Conservation (phyloP, 2,113 vertebrate genomes). For the Charadrius vociferus region DNA sequence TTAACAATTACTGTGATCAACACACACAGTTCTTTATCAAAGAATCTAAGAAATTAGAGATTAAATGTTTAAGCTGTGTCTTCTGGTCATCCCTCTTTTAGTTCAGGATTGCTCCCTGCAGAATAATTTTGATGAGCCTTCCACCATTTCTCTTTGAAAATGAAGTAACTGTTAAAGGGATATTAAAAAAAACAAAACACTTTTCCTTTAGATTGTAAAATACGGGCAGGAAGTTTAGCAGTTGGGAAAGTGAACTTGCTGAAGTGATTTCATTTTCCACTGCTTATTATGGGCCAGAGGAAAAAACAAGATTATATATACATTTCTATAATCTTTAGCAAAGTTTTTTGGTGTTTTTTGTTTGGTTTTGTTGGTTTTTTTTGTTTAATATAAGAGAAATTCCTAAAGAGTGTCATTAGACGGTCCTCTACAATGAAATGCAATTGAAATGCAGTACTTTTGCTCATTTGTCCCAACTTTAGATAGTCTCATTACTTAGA, state of each 20-base stretch:
- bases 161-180: background rate
- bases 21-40: background rate
- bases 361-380: background rate
- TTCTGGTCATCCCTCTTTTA: background rate
- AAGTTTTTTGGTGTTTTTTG: background rate
- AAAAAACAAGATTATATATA: background rate
- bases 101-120: background rate
- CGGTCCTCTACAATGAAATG: background rate
- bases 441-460: background rate
- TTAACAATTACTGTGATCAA: background rate
- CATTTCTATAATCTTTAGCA: background rate
- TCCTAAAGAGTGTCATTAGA: background rate
- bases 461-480: background rate
- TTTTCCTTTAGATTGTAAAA: background rate
- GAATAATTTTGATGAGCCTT: background rate
- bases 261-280: background rate
- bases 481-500: background rate
- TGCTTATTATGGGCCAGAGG: background rate
- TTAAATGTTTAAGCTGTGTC: background rate
- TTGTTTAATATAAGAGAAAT: background rate
- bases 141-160: background rate
- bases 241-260: background rate
- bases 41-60: background rate
- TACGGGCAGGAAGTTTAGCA: background rate
- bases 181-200: background rate